Conservation (phyloP, 2,797 vertebrate species). For the Peromyscus eremicus region DNA sequence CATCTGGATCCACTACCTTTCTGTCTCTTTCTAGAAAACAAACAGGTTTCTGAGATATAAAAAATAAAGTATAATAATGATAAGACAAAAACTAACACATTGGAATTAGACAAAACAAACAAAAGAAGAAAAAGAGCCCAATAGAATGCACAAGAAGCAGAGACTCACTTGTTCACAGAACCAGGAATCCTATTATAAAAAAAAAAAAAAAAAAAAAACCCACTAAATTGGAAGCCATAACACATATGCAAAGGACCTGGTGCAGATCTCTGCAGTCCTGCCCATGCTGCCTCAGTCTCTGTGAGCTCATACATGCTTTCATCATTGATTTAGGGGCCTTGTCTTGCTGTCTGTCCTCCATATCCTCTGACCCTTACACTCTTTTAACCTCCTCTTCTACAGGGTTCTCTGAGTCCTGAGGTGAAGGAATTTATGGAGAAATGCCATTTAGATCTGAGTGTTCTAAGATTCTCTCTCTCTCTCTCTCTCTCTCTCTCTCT, state of each 20-base stretch:
- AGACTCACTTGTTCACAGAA: not conserved
- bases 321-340: not conserved
- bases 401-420: not conserved
- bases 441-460: not conserved
- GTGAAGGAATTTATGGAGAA: not conserved
- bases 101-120: not conserved
- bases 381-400: not conserved
- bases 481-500: not conserved
- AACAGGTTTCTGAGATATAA: not conserved
- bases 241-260: too few relatives aligned
- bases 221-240: not conserved
- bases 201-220: not conserved
- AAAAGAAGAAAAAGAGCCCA: not conserved
- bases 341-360: not conserved
- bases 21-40: not conserved
- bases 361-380: not conserved
- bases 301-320: not conserved
- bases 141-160: not conserved
- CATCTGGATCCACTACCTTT: not conserved
- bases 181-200: not conserved
- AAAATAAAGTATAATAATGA: not conserved
- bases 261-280: not conserved
- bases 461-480: not conserved
- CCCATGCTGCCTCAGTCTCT: not conserved
- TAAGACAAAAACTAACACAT: not conserved